Evolutionary conservation across 2,888 invertebrate genomes (phyloP).

Genomic region (Mythimna lalbum): DNA sequence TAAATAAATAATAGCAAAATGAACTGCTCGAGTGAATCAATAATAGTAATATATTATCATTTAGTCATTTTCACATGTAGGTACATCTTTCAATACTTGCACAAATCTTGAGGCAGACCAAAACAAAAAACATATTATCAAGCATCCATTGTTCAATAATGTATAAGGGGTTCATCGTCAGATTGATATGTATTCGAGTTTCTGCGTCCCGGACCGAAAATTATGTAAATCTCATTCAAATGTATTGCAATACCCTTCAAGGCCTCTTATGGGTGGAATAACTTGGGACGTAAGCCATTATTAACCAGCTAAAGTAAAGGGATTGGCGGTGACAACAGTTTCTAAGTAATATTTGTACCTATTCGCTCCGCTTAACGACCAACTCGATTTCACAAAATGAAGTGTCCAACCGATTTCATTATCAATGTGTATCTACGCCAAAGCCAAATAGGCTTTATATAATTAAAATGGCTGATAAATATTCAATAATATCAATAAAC

Average conservation of each 20-base stretch:
- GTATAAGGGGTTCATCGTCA: slow-evolving; percentile 35
- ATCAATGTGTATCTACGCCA: neutral
- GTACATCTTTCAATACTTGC: neutral
- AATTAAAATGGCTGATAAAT: neutral
- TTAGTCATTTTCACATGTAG: neutral
- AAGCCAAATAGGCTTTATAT: neutral
- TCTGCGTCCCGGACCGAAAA: slow-evolving; percentile 22
- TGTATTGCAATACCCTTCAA: slow-evolving; percentile 31
- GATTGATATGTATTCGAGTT: slow-evolving; percentile 47
- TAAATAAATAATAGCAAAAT: neutral
- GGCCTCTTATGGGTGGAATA: slow-evolving; percentile 21
- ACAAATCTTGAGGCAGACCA: slow-evolving; percentile 12
- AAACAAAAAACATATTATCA: slow-evolving; percentile 19
- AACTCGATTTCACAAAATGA: slow-evolving; percentile 23
- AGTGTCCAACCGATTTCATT: slow-evolving; percentile 9
- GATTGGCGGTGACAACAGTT: slow-evolving; percentile 7
- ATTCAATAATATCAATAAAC: slow-evolving; percentile 16
- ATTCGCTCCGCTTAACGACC: slow-evolving; percentile 5
- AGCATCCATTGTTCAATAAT: slow-evolving; percentile 39
- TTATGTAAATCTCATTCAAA: slow-evolving; percentile 57
- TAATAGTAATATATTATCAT: neutral
- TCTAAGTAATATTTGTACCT: slow-evolving; percentile 8
- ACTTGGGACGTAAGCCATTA: slow-evolving; percentile 29
- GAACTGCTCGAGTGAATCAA: neutral
- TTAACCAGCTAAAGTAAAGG: slow-evolving; percentile 29